Evolutionary conservation across 2,888 invertebrate species (phyloP), one percentile per base, ranked within the genome.

Genomic region (Sminthurinus aureus): DNA sequence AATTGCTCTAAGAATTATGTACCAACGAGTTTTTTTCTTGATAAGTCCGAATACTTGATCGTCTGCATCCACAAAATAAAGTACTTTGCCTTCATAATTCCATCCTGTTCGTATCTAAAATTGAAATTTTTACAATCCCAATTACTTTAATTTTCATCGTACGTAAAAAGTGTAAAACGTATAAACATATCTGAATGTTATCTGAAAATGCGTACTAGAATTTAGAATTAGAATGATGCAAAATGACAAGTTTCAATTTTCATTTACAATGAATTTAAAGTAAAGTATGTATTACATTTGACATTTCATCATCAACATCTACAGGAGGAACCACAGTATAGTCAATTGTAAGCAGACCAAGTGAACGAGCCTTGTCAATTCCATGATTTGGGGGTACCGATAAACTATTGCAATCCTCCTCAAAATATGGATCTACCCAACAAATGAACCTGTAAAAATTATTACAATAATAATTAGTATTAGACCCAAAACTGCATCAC

Each of bases 21-120:
- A 91, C 91, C 91, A 91, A n/a, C 90, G 89, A n/a, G 91, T 91
- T 89, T 91, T 91, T 89, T 91, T 91, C 87, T 91, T 91, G n/a
- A 91, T 88, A 4, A 91, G 84, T 51, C 91, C 91, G 79, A 91
- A 90, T 18, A 91, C 90, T 78, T 88, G 87, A n/a, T 88, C 87
- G 12, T 89, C 79, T 6, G 85, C 85, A 84, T 91, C 90, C 22
- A 91, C 83, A 87, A 91, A 91, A 86, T 91, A 91, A 18, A 91
- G 85, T 0, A 91, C 91, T 85, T 90, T 90, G 2, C 91, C 91
- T 86, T 91, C 91, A 85, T 89, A 89, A 74, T 89, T 89, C 83
- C 89, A 89, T 1, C 89, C 90, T 74, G 87, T 84, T 75, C 91
- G 88, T 52, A 91, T 90, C 89, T 89, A 85, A 38, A 12, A 71